Percentiles rank a stretch among this genome's conserved stretches.
These are phyloP conservation scores for Bursaphelenchus mucronatus DNA, from an alignment of 1,140 invertebrate genomes.

Conservation along the genomic window DNA sequence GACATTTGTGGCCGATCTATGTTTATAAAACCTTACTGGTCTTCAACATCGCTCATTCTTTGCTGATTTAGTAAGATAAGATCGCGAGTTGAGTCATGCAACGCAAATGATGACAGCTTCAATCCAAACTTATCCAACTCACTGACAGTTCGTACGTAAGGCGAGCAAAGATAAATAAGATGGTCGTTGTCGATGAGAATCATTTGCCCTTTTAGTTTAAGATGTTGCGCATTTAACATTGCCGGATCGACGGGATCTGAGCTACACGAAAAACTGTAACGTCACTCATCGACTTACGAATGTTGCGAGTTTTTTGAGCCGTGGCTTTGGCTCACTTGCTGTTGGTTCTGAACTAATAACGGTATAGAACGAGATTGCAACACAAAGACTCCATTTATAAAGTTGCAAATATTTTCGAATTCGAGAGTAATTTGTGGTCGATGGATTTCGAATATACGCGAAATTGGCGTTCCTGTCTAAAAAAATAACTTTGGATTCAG, in stretches of 20 bases:
- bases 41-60: slow-evolving; percentile 92
- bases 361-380: slow-evolving; percentile 43
- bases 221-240: neutral
- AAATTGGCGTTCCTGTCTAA: slow-evolving; percentile 41
- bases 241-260: too few species aligned
- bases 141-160: slow-evolving; percentile 48
- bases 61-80: slow-evolving; percentile 91
- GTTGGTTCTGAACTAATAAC: slow-evolving; percentile 1
- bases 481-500: slow-evolving; percentile 50
- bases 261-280: too few species aligned
- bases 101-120: slow-evolving; percentile 86
- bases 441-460: slow-evolving; percentile 48
- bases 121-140: slow-evolving; percentile 67
- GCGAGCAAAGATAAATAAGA: slow-evolving; percentile 49
- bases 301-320: too few species aligned
- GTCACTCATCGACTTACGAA: too few species aligned
- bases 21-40: slow-evolving; percentile 18
- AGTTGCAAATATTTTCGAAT: slow-evolving; percentile 52
- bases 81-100: slow-evolving; percentile 92
- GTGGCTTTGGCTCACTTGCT: too few species aligned
- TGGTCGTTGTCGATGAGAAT: slow-evolving; percentile 38
- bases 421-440: slow-evolving; percentile 50
- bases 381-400: slow-evolving; percentile 51
- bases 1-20: too few species aligned
- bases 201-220: slow-evolving; percentile 34